These are phyloP conservation scores for Puma concolor DNA, from an alignment of 2,113 vertebrate species.

Conservation along the genomic window DNA sequence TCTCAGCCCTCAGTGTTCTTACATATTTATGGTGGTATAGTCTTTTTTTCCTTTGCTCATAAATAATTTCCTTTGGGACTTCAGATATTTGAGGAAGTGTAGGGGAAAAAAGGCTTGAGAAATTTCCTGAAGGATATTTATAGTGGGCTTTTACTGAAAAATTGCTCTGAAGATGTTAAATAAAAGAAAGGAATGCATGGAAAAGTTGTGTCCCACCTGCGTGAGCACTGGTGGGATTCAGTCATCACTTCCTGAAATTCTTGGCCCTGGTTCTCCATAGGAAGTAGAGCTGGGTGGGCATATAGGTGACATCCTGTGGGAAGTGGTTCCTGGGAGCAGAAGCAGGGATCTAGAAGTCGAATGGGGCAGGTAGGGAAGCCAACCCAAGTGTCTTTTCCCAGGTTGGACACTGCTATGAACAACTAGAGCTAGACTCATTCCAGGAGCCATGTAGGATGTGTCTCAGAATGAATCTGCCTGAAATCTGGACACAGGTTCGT, in stretches of 20 bases:
- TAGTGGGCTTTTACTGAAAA: background rate
- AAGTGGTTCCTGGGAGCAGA: background rate
- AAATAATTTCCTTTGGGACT: background rate
- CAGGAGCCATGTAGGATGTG: background rate
- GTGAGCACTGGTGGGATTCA: background rate
- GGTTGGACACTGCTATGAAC: background rate
- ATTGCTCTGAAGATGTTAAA: background rate
- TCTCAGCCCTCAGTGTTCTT: background rate
- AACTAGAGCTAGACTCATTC: background rate
- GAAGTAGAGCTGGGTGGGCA: background rate
- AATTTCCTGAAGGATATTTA: background rate
- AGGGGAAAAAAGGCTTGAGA: background rate
- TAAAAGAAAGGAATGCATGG: background rate
- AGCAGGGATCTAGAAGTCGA: too few relatives aligned
- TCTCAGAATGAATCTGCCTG: background rate
- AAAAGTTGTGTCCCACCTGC: background rate
- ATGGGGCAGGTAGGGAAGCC: fast-evolving
- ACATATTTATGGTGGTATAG: background rate
- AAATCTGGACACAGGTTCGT: background rate
- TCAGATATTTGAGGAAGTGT: background rate
- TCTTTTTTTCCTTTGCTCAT: background rate
- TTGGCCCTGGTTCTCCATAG: background rate
- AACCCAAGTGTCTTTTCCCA: background rate
- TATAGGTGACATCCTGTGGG: background rate
- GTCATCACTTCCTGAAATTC: background rate